Percentiles rank a stretch among this genome's conserved stretches.
These are phyloP conservation scores for Sebastes hubbsi DNA, from an alignment of 2,797 vertebrate species.

Conservation along the genomic window DNA sequence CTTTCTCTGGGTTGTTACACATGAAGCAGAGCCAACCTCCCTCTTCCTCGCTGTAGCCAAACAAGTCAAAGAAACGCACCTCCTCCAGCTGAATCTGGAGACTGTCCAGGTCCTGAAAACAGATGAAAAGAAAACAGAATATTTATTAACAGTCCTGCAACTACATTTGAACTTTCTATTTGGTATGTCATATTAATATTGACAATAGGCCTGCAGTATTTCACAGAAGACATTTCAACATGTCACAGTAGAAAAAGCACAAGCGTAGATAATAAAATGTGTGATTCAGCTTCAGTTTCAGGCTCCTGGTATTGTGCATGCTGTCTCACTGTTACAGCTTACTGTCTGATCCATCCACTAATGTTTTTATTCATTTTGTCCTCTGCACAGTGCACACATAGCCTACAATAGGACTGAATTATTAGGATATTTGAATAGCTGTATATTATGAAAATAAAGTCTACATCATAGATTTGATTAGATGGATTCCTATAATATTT, in stretches of 20 bases:
- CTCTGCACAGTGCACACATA: background rate
- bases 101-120: conserved; percentile 89
- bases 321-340: background rate
- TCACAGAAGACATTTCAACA: background rate
- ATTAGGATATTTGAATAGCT: background rate
- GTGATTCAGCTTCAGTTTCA: background rate
- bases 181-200: background rate
- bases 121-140: conserved; percentile 6
- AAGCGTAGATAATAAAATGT: background rate
- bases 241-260: background rate
- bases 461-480: background rate
- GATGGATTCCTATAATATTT: background rate
- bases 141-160: background rate
- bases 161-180: background rate
- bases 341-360: background rate
- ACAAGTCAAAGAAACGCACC: conserved; percentile 95
- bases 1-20: conserved; percentile 97
- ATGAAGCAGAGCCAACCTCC: conserved; percentile 95
- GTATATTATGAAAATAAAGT: background rate
- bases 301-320: background rate
- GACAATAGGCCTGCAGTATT: background rate
- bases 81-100: conserved; percentile 92
- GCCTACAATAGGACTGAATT: background rate
- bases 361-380: background rate
- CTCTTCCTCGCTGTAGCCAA: conserved; percentile 91